Conservation (phyloP, 2,888 invertebrate genomes). For the Phorcus lineatus region DNA sequence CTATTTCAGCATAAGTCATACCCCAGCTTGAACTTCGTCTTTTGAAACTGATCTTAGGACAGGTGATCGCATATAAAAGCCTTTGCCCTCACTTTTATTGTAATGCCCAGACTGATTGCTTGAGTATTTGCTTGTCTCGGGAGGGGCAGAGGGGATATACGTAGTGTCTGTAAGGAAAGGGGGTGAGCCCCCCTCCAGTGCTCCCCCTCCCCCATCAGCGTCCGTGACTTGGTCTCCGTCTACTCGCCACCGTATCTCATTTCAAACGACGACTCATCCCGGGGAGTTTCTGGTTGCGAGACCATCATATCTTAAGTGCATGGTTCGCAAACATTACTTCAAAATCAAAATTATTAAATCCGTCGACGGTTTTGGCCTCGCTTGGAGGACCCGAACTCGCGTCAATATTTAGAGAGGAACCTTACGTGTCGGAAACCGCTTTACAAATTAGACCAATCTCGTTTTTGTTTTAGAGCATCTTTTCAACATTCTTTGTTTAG, state of each 20-base stretch:
- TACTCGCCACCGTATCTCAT: constrained; percentile 1
- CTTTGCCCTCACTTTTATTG: constrained; percentile 13
- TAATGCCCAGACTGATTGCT: background rate
- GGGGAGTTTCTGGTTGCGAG: constrained; percentile 19
- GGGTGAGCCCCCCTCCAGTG: background rate
- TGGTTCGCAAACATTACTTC: constrained; percentile 25
- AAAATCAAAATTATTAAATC: constrained; percentile 28
- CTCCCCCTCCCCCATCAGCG: background rate
- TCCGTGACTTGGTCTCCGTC: background rate
- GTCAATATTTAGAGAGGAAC: constrained; percentile 14
- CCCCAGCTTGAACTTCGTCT: background rate
- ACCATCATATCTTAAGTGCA: constrained; percentile 30
- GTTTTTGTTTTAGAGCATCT: constrained; percentile 18
- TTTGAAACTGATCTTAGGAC: constrained; percentile 5
- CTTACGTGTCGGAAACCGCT: background rate
- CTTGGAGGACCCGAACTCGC: background rate
- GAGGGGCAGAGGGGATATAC: background rate
- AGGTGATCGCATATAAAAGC: background rate
- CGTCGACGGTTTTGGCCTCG: constrained; percentile 6
- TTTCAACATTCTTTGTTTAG: constrained; percentile 34
- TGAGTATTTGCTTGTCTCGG: constrained; percentile 23
- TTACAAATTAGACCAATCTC: constrained; percentile 23
- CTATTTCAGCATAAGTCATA: constrained; percentile 24
- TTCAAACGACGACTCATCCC: constrained; percentile 28
- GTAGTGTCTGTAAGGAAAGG: background rate